Conservation (phyloP, 2,888 invertebrate genomes). For the Habroteleia sp. region DNA sequence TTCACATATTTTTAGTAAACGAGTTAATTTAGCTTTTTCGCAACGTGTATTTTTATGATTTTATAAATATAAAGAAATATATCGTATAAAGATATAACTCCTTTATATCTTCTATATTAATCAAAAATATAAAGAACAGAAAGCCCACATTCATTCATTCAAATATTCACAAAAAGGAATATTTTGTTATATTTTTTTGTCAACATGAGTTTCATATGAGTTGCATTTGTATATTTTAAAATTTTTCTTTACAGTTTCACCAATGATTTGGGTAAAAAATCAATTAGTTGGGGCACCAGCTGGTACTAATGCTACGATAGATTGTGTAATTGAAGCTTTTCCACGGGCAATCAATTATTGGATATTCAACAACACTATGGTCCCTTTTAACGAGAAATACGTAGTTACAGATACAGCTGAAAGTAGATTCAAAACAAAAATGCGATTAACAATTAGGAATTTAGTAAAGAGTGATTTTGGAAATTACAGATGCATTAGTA, state of each 20-base stretch:
- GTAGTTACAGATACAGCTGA: slow-evolving; percentile 89
- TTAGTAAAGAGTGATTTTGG: slow-evolving; percentile 93
- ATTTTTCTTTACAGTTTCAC: slow-evolving; percentile 86
- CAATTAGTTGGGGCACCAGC: slow-evolving; percentile 95
- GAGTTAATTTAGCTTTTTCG: no score
- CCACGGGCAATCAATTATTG: slow-evolving; percentile 96
- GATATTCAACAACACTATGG: slow-evolving; percentile 95
- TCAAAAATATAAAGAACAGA: no score
- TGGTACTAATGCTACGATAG: slow-evolving; percentile 94
- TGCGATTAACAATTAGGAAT: slow-evolving; percentile 93
- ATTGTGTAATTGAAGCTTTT: slow-evolving; percentile 96
- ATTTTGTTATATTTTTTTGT: no score
- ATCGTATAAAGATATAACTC: no score
- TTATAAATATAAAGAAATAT: no score
- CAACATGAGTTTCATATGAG: no score
- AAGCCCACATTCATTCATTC: no score
- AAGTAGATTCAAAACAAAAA: slow-evolving; percentile 93
- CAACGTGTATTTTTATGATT: no score
- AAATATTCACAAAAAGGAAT: no score
- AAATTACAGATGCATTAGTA: slow-evolving; percentile 95
- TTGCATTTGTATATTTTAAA: neutral
- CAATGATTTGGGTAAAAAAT: slow-evolving; percentile 97
- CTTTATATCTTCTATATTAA: no score
- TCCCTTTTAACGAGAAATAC: slow-evolving; percentile 93
- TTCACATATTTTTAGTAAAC: no score